phyloP scores from a whole-genome alignment of 2,113 vertebrate species.

The Melospiza georgiana region DNA sequence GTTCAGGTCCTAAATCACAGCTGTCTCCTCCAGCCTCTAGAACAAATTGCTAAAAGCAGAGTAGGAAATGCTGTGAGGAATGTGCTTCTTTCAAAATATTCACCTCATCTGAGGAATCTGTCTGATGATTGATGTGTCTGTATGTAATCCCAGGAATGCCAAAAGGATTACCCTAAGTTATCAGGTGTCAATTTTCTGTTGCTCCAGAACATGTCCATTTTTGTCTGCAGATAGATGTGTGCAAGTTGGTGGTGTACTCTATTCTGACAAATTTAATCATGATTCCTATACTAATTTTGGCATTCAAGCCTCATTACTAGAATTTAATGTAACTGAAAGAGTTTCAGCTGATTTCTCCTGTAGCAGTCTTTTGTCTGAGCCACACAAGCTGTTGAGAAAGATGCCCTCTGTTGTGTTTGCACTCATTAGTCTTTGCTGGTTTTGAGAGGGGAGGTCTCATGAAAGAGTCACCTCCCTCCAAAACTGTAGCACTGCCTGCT shows the following conservation, averaged over 20 bases:
- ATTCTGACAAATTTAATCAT: background rate
- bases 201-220: background rate
- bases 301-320: background rate
- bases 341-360: background rate
- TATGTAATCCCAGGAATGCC: background rate
- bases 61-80: background rate
- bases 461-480: background rate
- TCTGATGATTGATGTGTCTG: background rate
- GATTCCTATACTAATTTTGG: background rate
- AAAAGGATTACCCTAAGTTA: background rate
- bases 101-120: background rate
- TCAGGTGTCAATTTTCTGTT: background rate
- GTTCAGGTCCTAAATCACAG: background rate
- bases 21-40: background rate
- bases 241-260: background rate
- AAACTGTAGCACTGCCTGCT: background rate
- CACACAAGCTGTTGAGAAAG: background rate
- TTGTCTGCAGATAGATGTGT: background rate
- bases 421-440: background rate
- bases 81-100: background rate
- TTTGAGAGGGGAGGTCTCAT: background rate
- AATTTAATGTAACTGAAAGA: background rate
- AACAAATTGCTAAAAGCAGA: background rate
- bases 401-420: background rate
- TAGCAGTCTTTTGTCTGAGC: background rate